Evolutionary conservation across 2,113 vertebrate genomes (phyloP), one percentile per base, ranked within the genome.

Genomic region (Hippocampus abdominalis): DNA sequence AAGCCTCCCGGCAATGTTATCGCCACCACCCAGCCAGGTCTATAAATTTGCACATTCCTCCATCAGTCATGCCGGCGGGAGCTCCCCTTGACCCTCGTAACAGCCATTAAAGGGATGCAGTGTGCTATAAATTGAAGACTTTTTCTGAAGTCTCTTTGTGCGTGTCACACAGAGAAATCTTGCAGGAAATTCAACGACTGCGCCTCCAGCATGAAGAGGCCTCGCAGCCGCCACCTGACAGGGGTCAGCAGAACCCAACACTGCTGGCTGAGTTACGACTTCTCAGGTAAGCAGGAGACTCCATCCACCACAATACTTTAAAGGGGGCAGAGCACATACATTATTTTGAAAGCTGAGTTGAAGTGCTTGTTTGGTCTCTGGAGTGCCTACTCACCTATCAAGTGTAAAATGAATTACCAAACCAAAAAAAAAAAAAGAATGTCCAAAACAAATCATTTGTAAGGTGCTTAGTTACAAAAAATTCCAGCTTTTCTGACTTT

Each of bases 121-220:
- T 39, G 54, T 36, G 8, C 12, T 8, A 56, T 18, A 40, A 36
- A 13, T 2, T 29, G 18, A 7, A 20, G 66, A 11, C 2, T 48
- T 0, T 21, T 48, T 7, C 20, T 13, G 51, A 29, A 49, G 2
- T 13, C 7, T 3, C 12, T 54, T 23, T 71, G 53, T 86, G 73
- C 64, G 29, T 75, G 61, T 86, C 68, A 61, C 69, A 66, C 86
- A 99, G 97, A 91, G 97, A 98, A 93, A 99, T 99, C 87, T 91
- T 99, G 78, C 97, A 96, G 89, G 97, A 99, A 93, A 99, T 99
- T 81, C 97, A 99, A 89, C 93, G 96, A 61, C 91, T 98, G 84
- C 90, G 95, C 48, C 91, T 98, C 71, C 96, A 99, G 69, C 97
- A 98, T 1, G 96, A 98, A 68, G 95, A 98, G 85, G 97, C 97